These are phyloP conservation scores for Emydoidea blandingii DNA, from an alignment of 2,797 vertebrate species.

Conservation along the genomic window DNA sequence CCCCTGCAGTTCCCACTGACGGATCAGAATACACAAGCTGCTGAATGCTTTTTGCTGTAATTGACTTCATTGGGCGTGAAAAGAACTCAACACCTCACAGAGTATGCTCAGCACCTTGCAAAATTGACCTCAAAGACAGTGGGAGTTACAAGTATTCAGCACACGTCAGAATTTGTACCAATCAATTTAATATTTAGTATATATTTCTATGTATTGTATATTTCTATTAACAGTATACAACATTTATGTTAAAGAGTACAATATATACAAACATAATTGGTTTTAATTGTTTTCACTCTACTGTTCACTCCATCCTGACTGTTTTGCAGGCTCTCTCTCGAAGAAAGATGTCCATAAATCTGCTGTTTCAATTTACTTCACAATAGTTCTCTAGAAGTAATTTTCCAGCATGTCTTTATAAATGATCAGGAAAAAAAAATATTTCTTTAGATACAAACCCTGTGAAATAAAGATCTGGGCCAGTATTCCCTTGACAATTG, in stretches of 20 bases:
- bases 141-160: background rate
- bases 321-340: background rate
- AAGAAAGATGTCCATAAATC: background rate
- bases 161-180: background rate
- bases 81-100: background rate
- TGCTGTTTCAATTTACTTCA: background rate
- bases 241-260: background rate
- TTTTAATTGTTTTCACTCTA: background rate
- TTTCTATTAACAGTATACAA: background rate
- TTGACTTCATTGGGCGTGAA: background rate
- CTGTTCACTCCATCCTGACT: background rate
- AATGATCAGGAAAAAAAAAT: background rate
- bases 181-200: background rate
- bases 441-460: background rate
- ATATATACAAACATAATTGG: background rate
- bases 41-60: background rate
- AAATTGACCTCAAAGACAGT: background rate
- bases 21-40: background rate
- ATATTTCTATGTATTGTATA: background rate
- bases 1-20: background rate
- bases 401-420: background rate
- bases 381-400: background rate
- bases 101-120: background rate
- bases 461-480: background rate
- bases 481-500: background rate